These are phyloP conservation scores for Polyodon spathula DNA, from an alignment of 2,113 vertebrate genomes.

Conservation along the genomic window DNA sequence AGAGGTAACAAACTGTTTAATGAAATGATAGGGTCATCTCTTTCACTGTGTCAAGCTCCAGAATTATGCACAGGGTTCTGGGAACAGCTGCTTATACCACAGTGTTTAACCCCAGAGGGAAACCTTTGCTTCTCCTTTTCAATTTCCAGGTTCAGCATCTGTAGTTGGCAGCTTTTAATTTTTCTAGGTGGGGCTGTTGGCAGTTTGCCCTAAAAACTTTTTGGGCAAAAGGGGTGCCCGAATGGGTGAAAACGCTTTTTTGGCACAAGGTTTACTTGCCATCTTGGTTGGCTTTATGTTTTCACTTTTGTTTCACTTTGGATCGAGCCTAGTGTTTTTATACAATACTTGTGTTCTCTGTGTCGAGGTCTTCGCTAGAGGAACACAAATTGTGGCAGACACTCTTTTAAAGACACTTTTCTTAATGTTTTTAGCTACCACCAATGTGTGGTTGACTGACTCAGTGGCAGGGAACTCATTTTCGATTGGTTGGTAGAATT, in stretches of 20 bases:
- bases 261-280: no score
- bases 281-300: conserved; percentile 15
- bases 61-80: conserved; percentile 23
- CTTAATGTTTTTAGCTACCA: conserved; percentile 14
- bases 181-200: conserved; percentile 9
- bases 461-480: no score
- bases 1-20: conserved; percentile 77
- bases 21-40: conserved; percentile 28
- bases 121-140: background rate
- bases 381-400: conserved; percentile 56
- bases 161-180: background rate
- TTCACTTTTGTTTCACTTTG: conserved; percentile 7
- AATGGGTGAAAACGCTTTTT: background rate
- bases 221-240: background rate
- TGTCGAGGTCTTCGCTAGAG: conserved; percentile 68
- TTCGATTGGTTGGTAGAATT: no score
- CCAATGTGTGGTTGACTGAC: conserved; percentile 14
- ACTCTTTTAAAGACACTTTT: conserved; percentile 53
- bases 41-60: conserved; percentile 5
- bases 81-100: background rate
- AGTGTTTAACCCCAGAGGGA: no score
- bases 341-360: conserved; percentile 30
- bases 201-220: background rate
- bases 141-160: background rate
- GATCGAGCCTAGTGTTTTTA: conserved; percentile 17